Conservation (phyloP, 2,113 vertebrate species). For the Taurulus bubalis region DNA sequence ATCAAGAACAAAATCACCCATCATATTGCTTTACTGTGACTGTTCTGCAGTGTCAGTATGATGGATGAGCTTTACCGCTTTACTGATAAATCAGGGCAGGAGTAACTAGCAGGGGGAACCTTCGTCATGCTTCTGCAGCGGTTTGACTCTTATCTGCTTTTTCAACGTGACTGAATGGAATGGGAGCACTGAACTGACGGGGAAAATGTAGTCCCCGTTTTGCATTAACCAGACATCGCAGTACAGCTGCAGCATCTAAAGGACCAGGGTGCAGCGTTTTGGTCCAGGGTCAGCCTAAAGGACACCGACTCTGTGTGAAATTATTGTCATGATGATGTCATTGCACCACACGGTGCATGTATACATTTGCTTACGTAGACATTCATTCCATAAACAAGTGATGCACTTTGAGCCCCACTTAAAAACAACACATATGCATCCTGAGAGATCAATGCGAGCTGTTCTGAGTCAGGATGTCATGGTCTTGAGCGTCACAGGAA, state of each 20-base stretch:
- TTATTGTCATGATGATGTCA: too few species aligned
- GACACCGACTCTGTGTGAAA: background rate
- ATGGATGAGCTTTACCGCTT: background rate
- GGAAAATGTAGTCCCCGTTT: background rate
- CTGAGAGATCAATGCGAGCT: background rate
- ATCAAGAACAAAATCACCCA: background rate
- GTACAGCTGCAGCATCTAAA: background rate
- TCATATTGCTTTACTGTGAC: background rate
- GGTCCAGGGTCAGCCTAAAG: background rate
- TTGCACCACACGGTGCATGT: background rate
- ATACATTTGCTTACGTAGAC: conserved; percentile 13
- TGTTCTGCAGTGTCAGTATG: conserved; percentile 17
- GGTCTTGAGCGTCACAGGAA: conserved; percentile 70
- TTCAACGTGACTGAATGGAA: background rate
- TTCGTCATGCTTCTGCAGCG: background rate
- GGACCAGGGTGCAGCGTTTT: too few species aligned
- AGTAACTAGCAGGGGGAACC: background rate
- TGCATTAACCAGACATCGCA: background rate
- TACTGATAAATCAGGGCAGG: conserved; percentile 20
- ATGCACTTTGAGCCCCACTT: background rate
- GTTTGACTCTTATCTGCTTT: conserved; percentile 12
- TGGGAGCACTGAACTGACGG: background rate
- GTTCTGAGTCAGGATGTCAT: conserved; percentile 37
- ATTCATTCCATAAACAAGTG: conserved; percentile 45
- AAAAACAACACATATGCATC: conserved; percentile 7